Conservation (phyloP, 53 echinoderm and acorn worm genomes). For the Echinometra lucunter region DNA sequence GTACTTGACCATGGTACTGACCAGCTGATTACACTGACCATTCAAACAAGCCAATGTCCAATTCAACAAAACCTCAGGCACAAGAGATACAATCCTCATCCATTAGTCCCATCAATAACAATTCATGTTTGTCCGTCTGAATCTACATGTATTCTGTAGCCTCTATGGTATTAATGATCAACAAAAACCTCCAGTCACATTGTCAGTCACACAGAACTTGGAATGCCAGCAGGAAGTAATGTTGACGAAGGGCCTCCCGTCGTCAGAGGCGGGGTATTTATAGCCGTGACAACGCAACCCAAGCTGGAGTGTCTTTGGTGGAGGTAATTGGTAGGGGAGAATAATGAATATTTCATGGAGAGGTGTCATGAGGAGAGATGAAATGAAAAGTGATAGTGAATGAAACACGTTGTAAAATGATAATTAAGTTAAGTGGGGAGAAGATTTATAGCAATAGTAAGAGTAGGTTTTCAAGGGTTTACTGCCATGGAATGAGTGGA, state of each 20-base stretch:
- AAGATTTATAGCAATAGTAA: neutral
- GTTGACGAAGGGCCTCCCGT: conserved; percentile 40
- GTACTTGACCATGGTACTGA: conserved; percentile 57
- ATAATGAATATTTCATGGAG: conserved; percentile 55
- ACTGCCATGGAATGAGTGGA: neutral
- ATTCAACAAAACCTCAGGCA: neutral
- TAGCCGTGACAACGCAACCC: conserved; percentile 37
- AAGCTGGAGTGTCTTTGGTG: conserved; percentile 35
- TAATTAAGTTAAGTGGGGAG: neutral
- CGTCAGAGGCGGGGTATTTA: conserved; percentile 48
- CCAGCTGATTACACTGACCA: neutral
- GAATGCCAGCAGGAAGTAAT: conserved; percentile 54
- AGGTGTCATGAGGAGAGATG: neutral
- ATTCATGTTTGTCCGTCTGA: conserved; percentile 27
- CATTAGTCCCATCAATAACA: conserved; percentile 45
- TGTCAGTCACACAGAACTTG: conserved; percentile 27
- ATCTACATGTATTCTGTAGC: neutral
- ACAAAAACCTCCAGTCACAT: neutral
- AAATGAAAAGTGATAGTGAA: neutral
- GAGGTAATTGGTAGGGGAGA: conserved; percentile 38
- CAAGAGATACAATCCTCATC: conserved; percentile 25
- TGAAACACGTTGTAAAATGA: neutral
- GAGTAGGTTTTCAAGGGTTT: neutral
- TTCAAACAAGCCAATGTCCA: neutral
- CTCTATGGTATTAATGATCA: conserved; percentile 19